Percentiles rank a stretch among this genome's conserved stretches.
Evolutionary conservation across 2,888 invertebrate species (phyloP).

Genomic region (Aromia moschata): DNA sequence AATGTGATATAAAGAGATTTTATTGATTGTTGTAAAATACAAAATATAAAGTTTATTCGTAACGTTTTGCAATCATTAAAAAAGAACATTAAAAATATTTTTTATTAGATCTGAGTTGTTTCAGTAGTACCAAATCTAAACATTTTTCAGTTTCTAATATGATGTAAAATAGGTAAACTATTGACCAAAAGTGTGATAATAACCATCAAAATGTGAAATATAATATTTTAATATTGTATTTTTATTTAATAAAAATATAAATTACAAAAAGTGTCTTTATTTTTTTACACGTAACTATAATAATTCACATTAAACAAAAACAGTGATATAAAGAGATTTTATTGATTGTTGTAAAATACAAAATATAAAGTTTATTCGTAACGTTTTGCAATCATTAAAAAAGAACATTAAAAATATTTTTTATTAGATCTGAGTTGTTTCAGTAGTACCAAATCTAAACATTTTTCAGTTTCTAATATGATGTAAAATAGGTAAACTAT

Average conservation of each 20-base stretch:
- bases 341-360: conserved; percentile 22
- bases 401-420: too few relatives aligned
- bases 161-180: conserved; percentile 1
- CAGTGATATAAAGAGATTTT: conserved; percentile 28
- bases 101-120: too few relatives aligned
- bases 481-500: conserved; percentile 3
- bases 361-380: conserved; percentile 11
- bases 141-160: too few relatives aligned
- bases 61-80: too few relatives aligned
- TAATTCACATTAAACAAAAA: conserved; percentile 36
- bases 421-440: too few relatives aligned
- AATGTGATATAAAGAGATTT: conserved; percentile 29
- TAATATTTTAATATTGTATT: conserved; percentile 37
- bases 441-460: too few relatives aligned
- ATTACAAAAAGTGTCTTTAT: conserved; percentile 2
- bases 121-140: too few relatives aligned
- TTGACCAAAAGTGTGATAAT: conserved; percentile 32
- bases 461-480: too few relatives aligned
- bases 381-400: too few relatives aligned
- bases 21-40: conserved; percentile 22
- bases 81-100: too few relatives aligned
- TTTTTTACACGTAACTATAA: not conserved
- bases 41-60: conserved; percentile 10
- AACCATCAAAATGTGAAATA: conserved; percentile 17
- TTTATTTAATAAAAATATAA: conserved; percentile 32